Percentiles rank a stretch among this genome's conserved stretches.
Evolutionary conservation across 2,113 vertebrate genomes (phyloP).

Genomic region (Pachycephala philippinensis): DNA sequence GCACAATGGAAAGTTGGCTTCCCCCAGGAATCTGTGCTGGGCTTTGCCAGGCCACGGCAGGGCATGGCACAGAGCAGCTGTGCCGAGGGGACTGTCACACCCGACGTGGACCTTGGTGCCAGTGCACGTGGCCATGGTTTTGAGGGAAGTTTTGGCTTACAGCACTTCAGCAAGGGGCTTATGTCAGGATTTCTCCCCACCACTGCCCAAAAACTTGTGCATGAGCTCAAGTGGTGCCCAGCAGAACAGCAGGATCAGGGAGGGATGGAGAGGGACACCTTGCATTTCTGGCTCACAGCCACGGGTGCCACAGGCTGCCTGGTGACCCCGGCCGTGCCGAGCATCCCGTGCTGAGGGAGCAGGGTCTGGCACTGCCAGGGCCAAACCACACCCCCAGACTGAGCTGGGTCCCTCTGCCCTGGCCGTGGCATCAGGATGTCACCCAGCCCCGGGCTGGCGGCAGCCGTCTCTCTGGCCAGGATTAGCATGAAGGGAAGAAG

Average conservation of each 20-base stretch:
- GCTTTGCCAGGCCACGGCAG: neutral
- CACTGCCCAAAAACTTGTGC: neutral
- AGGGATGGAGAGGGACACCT: neutral
- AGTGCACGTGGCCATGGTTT: neutral
- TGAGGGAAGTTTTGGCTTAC: neutral
- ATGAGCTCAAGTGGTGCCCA: neutral
- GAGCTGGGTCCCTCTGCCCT: neutral
- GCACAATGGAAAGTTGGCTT: constrained; percentile 21
- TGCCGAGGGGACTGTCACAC: neutral
- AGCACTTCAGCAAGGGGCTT: neutral
- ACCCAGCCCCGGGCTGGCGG: rapidly evolving
- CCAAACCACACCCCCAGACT: neutral
- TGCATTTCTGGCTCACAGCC: neutral
- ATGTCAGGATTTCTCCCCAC: neutral
- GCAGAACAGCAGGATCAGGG: neutral
- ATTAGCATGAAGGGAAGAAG: neutral
- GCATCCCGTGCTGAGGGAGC: rapidly evolving
- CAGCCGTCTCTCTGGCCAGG: neutral
- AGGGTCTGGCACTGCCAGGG: rapidly evolving
- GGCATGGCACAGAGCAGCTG: neutral
- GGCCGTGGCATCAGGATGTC: neutral
- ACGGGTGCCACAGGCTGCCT: rapidly evolving
- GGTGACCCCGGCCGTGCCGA: neutral
- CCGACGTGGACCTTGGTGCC: rapidly evolving
- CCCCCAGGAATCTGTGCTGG: neutral